Conservation (phyloP, 2,797 vertebrate species). For the Sitta carolinensis region DNA sequence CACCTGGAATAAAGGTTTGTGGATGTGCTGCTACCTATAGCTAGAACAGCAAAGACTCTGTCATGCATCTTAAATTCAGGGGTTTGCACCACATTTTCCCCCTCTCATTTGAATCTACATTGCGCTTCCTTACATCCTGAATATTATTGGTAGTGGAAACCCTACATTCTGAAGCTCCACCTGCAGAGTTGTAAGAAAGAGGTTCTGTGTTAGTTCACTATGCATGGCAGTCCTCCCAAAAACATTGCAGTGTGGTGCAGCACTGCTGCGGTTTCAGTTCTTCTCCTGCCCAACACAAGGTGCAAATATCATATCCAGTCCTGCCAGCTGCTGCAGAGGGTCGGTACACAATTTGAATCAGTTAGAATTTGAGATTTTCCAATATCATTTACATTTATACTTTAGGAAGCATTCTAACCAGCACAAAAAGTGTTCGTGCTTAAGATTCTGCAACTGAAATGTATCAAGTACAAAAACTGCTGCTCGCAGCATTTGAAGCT, state of each 20-base stretch:
- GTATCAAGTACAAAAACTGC: background rate
- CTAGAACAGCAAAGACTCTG: background rate
- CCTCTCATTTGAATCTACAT: background rate
- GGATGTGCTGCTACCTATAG: background rate
- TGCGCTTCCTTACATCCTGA: background rate
- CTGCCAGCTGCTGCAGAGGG: background rate
- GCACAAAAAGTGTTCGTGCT: background rate
- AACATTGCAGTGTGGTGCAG: background rate
- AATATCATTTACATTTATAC: background rate
- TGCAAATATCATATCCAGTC: background rate
- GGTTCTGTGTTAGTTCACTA: rapidly evolving
- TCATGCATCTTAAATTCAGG: background rate
- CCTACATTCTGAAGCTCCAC: background rate
- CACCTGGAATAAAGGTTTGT: background rate
- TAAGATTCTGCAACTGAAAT: background rate
- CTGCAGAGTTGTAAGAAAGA: background rate
- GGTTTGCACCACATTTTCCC: background rate
- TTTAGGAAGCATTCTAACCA: background rate
- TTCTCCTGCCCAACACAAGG: background rate
- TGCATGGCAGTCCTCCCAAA: background rate
- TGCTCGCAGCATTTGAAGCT: background rate
- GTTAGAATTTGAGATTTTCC: background rate
- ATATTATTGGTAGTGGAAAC: background rate
- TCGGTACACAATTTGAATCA: background rate
- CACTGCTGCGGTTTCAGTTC: background rate